Percentiles rank a stretch among this genome's conserved stretches.
Conservation (phyloP, 2,113 vertebrate genomes). For the Solea senegalensis region DNA sequence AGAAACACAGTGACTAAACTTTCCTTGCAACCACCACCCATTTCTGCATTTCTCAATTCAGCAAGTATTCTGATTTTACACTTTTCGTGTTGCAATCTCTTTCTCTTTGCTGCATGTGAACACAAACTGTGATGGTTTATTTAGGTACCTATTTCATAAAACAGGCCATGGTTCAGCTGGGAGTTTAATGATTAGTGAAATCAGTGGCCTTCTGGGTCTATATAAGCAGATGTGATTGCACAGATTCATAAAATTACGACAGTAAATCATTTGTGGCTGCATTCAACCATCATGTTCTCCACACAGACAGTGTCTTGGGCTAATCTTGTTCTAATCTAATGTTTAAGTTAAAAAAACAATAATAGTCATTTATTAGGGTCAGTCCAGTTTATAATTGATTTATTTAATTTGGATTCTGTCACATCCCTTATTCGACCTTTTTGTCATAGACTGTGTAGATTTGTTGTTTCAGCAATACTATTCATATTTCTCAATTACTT, state of each 20-base stretch:
- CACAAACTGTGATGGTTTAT: background rate
- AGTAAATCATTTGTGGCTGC: background rate
- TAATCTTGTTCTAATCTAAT: background rate
- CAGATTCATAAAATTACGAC: constrained; percentile 8
- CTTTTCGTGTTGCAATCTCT: background rate
- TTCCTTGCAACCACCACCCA: background rate
- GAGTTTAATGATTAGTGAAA: constrained; percentile 59
- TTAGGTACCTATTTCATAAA: background rate
- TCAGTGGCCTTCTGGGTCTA: constrained; percentile 29
- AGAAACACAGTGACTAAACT: background rate
- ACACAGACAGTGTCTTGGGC: background rate
- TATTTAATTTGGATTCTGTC: background rate
- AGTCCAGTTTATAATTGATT: background rate
- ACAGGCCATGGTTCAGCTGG: constrained; percentile 34
- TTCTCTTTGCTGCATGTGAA: background rate
- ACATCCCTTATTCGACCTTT: background rate
- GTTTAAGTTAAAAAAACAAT: background rate
- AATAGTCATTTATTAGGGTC: background rate
- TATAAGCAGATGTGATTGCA: background rate
- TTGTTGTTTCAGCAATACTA: too few species aligned
- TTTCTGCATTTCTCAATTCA: background rate
- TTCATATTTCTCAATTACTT: too few species aligned
- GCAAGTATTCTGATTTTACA: background rate
- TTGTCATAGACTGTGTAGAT: background rate
- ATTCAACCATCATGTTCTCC: background rate